phyloP scores from a whole-genome alignment of 30 jellyfish, hydroid and myxozoan genomes.

The Rhopilema esculentum region DNA sequence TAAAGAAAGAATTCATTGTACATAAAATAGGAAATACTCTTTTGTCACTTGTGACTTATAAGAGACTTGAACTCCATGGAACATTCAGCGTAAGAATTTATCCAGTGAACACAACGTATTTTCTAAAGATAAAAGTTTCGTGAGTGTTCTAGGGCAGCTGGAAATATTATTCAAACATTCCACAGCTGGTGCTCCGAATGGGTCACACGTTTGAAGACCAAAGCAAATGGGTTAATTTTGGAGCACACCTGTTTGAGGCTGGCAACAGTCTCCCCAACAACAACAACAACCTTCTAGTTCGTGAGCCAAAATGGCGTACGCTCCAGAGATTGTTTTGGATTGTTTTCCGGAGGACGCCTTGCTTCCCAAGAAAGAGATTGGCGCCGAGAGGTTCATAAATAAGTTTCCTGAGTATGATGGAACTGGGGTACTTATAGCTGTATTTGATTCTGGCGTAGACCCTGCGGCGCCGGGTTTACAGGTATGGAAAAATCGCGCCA shows the following conservation, averaged over 20 bases:
- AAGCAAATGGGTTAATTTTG: neutral
- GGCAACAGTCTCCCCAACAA: conserved; percentile 6
- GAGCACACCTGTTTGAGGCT: neutral
- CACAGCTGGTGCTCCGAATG: neutral
- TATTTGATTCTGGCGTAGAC: conserved; percentile 95
- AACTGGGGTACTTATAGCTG: conserved; percentile 80
- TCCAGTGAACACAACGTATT: no score
- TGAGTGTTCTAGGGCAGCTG: no score
- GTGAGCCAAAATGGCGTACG: conserved; percentile 69
- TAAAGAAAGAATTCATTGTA: no score
- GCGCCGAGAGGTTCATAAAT: conserved; percentile 80
- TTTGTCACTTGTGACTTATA: no score
- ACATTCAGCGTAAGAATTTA: no score
- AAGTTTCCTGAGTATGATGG: conserved; percentile 90
- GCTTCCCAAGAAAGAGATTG: conserved; percentile 91
- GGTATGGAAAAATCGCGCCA: conserved; percentile 32
- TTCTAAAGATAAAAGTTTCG: no score
- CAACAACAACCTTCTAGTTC: conserved; percentile 33
- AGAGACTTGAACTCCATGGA: no score
- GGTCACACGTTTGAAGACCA: no score
- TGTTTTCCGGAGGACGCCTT: conserved; percentile 83
- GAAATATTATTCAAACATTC: neutral
- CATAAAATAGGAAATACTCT: no score
- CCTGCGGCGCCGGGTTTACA: conserved; percentile 95
- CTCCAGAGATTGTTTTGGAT: conserved; percentile 49